Base-by-base conservation (phyloP, 2,113 vertebrate species). In the Ellobius talpinus region DNA sequence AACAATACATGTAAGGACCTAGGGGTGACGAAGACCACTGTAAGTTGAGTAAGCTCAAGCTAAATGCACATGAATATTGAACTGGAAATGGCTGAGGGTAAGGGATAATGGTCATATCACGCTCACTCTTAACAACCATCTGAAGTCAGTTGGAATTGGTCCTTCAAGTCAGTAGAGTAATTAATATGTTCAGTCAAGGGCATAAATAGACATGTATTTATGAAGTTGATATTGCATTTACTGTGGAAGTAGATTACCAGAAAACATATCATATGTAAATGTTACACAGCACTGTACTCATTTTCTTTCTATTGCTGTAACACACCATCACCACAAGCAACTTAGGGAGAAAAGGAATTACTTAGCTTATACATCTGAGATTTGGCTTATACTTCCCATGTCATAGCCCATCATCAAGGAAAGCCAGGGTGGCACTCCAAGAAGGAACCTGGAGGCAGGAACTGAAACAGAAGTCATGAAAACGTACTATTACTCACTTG, bases 201-300 rank as follows among this genome's bases (percentile, higher is more conserved):
- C 31, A 65, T 89, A 91, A 78, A 77, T 70, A 29, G 58, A 81
- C 33, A 82, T 79, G n/a, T 45, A 85, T 89, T 95, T 82, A 47
- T 68, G 29, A 76, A 45, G 78, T 26, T 89, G 65, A 45, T 47
- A 16, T 76, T 82, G 45, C 14, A 3, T 45, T 79, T 45, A 58
- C 1, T 47, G 21, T 63, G 7, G 39, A 79, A 90, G 87, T 39
- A 19, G 26, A 90, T 65, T 55, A 3, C 5, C 24, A 23, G 55
- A 84, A 86, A 95, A 29, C 55, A 42, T 70, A 89, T 11, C 45
- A 66, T 17, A 45, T 33, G 61, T 31, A 21, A 86, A 47, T 45
- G 16, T 86, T 45, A 63, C n/a, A 42, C 50, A 58, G 23, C 13
- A 77, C 42, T 31, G 42, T 16, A 26, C 26, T 77, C 12, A 16